phyloP scores from a whole-genome alignment of 2,888 invertebrate genomes.

The Ariolimax columbianus region DNA sequence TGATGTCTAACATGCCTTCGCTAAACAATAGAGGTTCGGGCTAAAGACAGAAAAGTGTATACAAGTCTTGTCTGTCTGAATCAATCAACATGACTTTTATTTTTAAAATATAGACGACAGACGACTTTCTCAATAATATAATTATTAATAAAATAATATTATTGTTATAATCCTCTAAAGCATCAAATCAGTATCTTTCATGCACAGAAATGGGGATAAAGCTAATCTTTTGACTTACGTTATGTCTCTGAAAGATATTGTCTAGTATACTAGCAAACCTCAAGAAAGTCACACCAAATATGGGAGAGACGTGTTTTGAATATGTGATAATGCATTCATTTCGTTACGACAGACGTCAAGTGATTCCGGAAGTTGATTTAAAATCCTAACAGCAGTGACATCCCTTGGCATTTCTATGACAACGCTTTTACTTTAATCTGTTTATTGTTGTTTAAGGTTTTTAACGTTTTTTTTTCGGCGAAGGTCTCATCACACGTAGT shows the following conservation, averaged over 20 bases:
- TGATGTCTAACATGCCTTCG: no score
- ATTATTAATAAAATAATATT: no score
- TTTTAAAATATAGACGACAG: no score
- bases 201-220: background rate
- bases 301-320: background rate
- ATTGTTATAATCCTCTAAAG: background rate
- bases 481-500: no score
- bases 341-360: slow-evolving; percentile 33
- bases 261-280: background rate
- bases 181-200: background rate
- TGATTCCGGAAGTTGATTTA: slow-evolving; percentile 46
- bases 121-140: no score
- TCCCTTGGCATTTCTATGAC: background rate
- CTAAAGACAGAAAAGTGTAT: no score
- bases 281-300: background rate
- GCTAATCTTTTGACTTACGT: background rate
- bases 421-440: no score
- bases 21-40: no score
- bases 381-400: background rate
- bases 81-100: no score
- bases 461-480: no score
- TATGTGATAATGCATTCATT: background rate
- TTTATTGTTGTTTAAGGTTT: no score
- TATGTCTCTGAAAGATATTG: background rate
- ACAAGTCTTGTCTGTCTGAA: no score